Percentiles rank a stretch among this genome's conserved stretches.
phyloP scores from a whole-genome alignment of 2,797 vertebrate species.

The Dryobates pubescens region DNA sequence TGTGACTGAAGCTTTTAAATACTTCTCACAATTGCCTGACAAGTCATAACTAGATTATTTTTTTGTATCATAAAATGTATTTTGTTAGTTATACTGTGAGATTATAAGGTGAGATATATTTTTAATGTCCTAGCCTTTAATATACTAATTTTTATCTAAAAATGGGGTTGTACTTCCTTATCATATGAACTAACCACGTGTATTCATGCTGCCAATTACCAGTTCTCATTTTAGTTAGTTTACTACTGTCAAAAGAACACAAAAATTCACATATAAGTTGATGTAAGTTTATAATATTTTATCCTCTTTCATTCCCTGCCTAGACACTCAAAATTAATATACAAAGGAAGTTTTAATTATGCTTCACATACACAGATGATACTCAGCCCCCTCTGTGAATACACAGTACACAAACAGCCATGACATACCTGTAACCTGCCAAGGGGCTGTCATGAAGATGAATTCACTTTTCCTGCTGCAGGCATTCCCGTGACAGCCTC shows the following conservation, averaged over 20 bases:
- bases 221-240: not conserved
- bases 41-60: not conserved
- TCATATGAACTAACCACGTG: not conserved
- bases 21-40: not conserved
- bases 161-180: not conserved
- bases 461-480: conserved; percentile 44
- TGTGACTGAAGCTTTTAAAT: not conserved
- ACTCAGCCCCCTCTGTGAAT: not conserved
- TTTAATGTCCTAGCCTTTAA: not conserved
- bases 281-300: not conserved
- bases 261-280: not conserved
- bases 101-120: not conserved
- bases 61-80: not conserved
- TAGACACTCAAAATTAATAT: not conserved
- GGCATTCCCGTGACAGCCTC: conserved; percentile 32
- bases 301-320: not conserved
- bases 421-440: conserved; percentile 25
- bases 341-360: not conserved
- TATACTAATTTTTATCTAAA: not conserved
- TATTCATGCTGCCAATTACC: not conserved
- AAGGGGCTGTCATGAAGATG: conserved; percentile 1
- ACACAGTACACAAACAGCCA: not conserved
- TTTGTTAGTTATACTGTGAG: not conserved
- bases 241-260: not conserved
- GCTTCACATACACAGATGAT: not conserved